Evolutionary conservation across 2,888 invertebrate species (phyloP).

Genomic region (Zaprionus lineosus): DNA sequence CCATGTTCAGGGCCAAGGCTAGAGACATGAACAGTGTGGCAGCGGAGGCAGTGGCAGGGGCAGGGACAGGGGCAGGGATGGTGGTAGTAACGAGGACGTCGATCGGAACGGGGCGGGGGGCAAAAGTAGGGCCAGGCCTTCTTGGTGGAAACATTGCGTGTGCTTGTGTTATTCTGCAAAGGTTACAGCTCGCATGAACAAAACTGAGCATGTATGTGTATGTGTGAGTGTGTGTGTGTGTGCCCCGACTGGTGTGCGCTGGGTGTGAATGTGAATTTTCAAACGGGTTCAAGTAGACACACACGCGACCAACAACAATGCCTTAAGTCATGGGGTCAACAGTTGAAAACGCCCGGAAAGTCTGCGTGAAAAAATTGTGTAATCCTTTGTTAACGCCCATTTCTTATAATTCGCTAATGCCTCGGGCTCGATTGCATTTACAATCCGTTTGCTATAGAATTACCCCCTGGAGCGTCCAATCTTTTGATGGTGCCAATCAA

Average conservation of each 20-base stretch:
- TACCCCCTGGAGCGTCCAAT: neutral
- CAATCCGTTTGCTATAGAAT: constrained; percentile 14
- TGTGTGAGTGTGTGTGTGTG: constrained; percentile 24
- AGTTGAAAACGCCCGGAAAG: constrained; percentile 48
- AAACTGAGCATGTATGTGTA: constrained; percentile 3
- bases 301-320: constrained; percentile 43
- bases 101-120: no score
- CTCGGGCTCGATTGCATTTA: constrained; percentile 24
- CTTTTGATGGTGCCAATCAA: neutral
- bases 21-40: no score
- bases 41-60: no score
- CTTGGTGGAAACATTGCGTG: constrained; percentile 71
- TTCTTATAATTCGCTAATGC: constrained; percentile 39
- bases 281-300: constrained; percentile 48
- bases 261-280: constrained; percentile 70
- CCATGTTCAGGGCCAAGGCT: neutral
- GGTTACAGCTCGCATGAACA: constrained; percentile 21
- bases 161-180: constrained; percentile 66
- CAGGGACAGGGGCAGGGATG: no score
- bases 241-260: no score
- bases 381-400: constrained; percentile 54
- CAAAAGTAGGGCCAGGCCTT: no score
- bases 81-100: no score
- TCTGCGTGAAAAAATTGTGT: constrained; percentile 58
- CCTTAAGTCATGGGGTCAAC: constrained; percentile 56